Evolutionary conservation across 2,888 invertebrate genomes (phyloP).

Genomic region (Malachius bipustulatus): DNA sequence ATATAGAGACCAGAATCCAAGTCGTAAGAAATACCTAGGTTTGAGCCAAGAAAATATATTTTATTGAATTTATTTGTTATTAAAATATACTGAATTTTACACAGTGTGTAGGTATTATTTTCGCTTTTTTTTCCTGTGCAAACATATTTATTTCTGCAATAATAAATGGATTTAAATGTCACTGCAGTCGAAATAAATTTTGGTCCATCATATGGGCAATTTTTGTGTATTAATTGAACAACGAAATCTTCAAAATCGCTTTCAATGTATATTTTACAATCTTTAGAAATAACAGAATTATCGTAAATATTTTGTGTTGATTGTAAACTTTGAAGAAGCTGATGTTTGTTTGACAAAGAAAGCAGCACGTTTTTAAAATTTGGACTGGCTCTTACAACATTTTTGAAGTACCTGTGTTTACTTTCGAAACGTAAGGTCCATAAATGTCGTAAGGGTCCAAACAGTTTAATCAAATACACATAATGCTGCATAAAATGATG

Average conservation of each 20-base stretch:
- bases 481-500: conserved; percentile 19
- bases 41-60: background rate
- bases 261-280: too few relatives aligned
- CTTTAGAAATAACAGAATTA: too few relatives aligned
- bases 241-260: too few relatives aligned
- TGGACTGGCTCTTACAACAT: background rate
- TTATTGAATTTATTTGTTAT: conserved; percentile 2
- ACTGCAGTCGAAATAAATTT: too few relatives aligned
- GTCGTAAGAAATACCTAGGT: too few relatives aligned
- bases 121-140: too few relatives aligned
- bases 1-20: too few relatives aligned
- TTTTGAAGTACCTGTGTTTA: conserved; percentile 14
- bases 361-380: conserved; percentile 5
- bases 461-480: conserved; percentile 12
- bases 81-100: conserved; percentile 4
- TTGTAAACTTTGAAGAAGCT: background rate
- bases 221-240: too few relatives aligned
- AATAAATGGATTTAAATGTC: too few relatives aligned
- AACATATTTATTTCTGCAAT: background rate
- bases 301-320: too few relatives aligned
- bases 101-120: too few relatives aligned
- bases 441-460: conserved; percentile 12
- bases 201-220: too few relatives aligned
- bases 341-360: conserved; percentile 5
- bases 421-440: conserved; percentile 16